Evolutionary conservation across 2,888 invertebrate genomes (phyloP), one percentile per base, ranked within the genome.

Genomic region (Cerastis rubricosa): DNA sequence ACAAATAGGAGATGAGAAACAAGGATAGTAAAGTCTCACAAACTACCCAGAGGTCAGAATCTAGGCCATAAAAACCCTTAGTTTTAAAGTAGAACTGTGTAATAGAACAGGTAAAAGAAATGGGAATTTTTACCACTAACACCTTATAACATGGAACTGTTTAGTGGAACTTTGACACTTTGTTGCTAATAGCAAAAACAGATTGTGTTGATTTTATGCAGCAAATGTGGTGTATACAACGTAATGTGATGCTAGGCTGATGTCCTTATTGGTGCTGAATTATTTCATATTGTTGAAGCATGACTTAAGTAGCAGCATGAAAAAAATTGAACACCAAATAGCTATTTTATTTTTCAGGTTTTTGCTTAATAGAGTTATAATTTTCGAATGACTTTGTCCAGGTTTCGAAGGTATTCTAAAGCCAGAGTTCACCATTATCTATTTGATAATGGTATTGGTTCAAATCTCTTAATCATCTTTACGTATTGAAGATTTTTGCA

Each of bases 211-310:
- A 19, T 35, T 57, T 19, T n/a, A n/a, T 49, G 47, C 25, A 40
- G n/a, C 9, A 64, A 8, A 7, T 35, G 47, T 12, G 6, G 11
- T n/a, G 17, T 59, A 29, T 2, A 9, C 29, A 66, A 35, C 0
- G 19, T 49, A 43, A 14, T 51, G 11, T 63, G 19, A 64, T 17
- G 29, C 29, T 59, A 9, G n/a, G 47, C 29, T 6, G n/a, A n/a
- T 57, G 14, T 4, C 11, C 9, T 51, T 61, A 43, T 43, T 17
- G 19, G 17, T n/a, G 25, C n/a, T 47, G 14, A 35, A 29, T 73
- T 61, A 49, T 61, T 61, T 59, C 8, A 59, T 57, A 57, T 25
- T 43, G 9, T 25, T 72, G 40, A 49, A 74, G 74, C 74, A 49
- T 74, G 74, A 8, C 4, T 61, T 71, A 49, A 17, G 7, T 49